phyloP scores from a whole-genome alignment of 1,140 invertebrate genomes.

The Drosophila ironensis region DNA sequence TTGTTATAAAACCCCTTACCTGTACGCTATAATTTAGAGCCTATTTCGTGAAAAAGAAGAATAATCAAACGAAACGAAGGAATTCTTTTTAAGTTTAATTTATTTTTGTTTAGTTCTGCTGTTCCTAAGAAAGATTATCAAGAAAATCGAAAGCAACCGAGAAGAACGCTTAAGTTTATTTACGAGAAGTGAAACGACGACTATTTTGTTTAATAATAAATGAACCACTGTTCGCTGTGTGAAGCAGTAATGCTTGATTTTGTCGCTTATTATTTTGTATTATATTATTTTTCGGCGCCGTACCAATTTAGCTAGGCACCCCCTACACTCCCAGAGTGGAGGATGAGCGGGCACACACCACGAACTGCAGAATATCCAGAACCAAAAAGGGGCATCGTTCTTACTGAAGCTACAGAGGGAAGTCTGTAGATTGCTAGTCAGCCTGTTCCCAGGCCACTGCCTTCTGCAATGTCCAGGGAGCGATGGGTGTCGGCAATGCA shows the following conservation, averaged over 20 bases:
- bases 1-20: slow-evolving; percentile 76
- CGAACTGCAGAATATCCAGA: no score
- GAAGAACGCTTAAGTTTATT: slow-evolving; percentile 60
- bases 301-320: no score
- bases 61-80: slow-evolving; percentile 49
- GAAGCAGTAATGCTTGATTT: slow-evolving; percentile 48
- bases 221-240: slow-evolving; percentile 49
- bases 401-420: no score
- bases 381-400: no score
- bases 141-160: slow-evolving; percentile 46
- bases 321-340: no score
- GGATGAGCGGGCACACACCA: no score
- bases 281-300: not conserved
- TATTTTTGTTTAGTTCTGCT: slow-evolving; percentile 71
- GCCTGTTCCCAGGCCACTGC: no score
- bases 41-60: slow-evolving; percentile 52
- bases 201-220: slow-evolving; percentile 76
- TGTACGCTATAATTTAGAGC: slow-evolving; percentile 68
- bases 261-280: not conserved
- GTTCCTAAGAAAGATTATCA: slow-evolving; percentile 60
- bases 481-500: no score
- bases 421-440: no score
- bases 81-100: slow-evolving; percentile 76
- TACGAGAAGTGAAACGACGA: slow-evolving; percentile 59
- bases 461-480: no score